A percentile compares a stretch with the other conserved stretches of the same genome.
Conservation (phyloP, 1,140 invertebrate species). For the Sycophaga agraensis region DNA sequence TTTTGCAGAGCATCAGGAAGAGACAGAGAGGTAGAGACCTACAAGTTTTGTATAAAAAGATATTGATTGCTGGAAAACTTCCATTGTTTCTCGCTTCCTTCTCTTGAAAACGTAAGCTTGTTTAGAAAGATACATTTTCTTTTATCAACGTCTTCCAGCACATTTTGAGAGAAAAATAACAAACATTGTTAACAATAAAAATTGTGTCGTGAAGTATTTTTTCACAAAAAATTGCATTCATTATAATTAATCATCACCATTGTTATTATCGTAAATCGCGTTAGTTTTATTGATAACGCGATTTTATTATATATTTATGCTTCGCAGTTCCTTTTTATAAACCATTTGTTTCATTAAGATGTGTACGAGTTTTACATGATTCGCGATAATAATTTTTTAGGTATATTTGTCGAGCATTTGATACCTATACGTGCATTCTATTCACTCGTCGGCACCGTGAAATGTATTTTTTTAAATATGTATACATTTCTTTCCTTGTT, state of each 20-base stretch:
- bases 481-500: background rate
- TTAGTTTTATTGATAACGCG: slow-evolving; percentile 25
- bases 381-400: slow-evolving; percentile 15
- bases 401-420: background rate
- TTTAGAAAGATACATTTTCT: slow-evolving; percentile 20
- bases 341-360: slow-evolving; percentile 2
- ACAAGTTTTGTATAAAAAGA: slow-evolving; percentile 30
- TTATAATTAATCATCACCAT: slow-evolving; percentile 31
- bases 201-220: slow-evolving; percentile 31
- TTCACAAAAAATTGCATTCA: slow-evolving; percentile 44
- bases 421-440: slow-evolving; percentile 16
- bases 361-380: slow-evolving; percentile 6
- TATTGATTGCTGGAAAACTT: slow-evolving; percentile 13
- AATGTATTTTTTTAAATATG: background rate
- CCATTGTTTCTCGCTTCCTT: background rate
- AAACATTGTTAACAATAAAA: slow-evolving; percentile 44
- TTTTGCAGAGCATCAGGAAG: slow-evolving; percentile 4
- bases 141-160: slow-evolving; percentile 29
- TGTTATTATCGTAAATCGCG: slow-evolving; percentile 34
- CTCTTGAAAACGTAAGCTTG: slow-evolving; percentile 16
- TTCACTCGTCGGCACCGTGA: slow-evolving; percentile 13
- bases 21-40: slow-evolving; percentile 26
- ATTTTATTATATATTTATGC: background rate
- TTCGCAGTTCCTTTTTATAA: slow-evolving; percentile 1
- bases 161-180: slow-evolving; percentile 36